These are phyloP conservation scores for Gobius niger DNA, from an alignment of 2,113 vertebrate species.

Conservation along the genomic window DNA sequence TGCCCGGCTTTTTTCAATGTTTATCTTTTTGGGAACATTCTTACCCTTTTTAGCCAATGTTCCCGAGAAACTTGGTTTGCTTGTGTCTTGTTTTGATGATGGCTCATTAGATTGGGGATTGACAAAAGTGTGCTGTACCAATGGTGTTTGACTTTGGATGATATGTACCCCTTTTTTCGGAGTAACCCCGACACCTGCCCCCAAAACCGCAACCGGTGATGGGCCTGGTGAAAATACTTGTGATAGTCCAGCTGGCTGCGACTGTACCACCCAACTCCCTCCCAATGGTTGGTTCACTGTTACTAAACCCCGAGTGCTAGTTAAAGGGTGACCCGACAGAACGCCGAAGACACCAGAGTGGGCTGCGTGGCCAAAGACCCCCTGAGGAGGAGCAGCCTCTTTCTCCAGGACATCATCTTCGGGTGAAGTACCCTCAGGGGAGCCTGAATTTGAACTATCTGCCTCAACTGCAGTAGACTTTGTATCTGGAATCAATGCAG, in stretches of 20 bases:
- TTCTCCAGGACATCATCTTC: conserved; percentile 49
- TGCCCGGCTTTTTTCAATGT: conserved; percentile 5
- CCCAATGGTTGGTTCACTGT: conserved; percentile 13
- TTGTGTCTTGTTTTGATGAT: neutral
- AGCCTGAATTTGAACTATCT: conserved; percentile 21
- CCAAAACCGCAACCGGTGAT: conserved; percentile 5
- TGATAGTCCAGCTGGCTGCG: conserved; percentile 16
- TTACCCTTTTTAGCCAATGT: neutral
- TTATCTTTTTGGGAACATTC: neutral
- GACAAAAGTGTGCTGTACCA: conserved; percentile 4
- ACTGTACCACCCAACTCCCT: conserved; percentile 15
- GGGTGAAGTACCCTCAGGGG: conserved; percentile 53
- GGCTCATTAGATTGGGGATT: neutral
- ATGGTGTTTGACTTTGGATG: conserved; percentile 3
- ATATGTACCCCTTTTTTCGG: conserved; percentile 16
- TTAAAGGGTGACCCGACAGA: conserved; percentile 30
- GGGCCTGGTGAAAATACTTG: conserved; percentile 3
- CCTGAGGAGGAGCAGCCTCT: conserved; percentile 63
- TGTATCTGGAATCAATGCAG: conserved; percentile 9
- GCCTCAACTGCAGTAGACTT: neutral
- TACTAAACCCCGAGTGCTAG: neutral
- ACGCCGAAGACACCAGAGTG: conserved; percentile 14
- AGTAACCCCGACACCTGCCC: conserved; percentile 8
- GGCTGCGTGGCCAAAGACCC: conserved; percentile 53
- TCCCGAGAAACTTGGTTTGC: neutral